Conservation (phyloP, 1,140 invertebrate genomes). For the Aphelinus atriplicis region DNA sequence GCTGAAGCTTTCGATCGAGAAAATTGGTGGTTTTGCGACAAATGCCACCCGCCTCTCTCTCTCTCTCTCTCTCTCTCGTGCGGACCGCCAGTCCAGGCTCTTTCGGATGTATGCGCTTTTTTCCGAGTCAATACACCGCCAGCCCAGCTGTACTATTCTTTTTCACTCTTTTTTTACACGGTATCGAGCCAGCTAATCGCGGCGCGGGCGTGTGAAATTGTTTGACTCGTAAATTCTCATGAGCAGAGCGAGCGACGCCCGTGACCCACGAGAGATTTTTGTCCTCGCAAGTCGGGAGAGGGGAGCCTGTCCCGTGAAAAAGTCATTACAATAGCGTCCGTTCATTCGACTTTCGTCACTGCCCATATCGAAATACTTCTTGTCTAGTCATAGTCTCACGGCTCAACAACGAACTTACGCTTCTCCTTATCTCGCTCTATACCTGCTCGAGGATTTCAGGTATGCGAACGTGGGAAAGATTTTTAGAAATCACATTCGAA, state of each 20-base stretch:
- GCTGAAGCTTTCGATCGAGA: slow-evolving; percentile 38
- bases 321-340: no score
- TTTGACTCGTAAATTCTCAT: no score
- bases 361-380: slow-evolving; percentile 9
- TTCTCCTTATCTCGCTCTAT: slow-evolving; percentile 12
- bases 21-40: slow-evolving; percentile 50
- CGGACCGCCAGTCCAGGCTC: neutral
- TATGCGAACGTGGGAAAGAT: slow-evolving; percentile 10
- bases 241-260: no score
- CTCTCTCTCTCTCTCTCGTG: neutral
- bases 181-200: no score
- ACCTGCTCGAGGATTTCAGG: neutral
- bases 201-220: no score
- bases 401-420: neutral
- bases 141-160: no score
- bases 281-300: no score
- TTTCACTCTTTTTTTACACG: no score
- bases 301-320: no score
- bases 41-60: neutral
- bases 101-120: no score
- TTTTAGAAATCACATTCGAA: neutral
- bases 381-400: slow-evolving; percentile 33
- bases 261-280: no score
- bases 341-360: neutral
- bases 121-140: no score